Evolutionary conservation across 2,797 vertebrate species (phyloP).

Genomic region (Paratrypauchen microcephalus): DNA sequence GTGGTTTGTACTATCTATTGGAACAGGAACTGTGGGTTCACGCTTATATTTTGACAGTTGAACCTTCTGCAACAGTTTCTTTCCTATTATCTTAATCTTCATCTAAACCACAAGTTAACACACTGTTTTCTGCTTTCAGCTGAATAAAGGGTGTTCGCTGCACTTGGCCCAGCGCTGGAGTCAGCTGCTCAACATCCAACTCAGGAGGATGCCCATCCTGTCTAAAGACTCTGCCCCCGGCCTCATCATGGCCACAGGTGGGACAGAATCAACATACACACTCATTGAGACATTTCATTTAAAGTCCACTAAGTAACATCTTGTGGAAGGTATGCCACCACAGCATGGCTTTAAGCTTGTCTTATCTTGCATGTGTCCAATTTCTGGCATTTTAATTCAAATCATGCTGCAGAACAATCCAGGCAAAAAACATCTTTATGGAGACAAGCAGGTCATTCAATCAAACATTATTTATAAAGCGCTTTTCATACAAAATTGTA

Average conservation of each 20-base stretch:
- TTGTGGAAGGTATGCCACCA: too few species aligned
- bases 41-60: neutral
- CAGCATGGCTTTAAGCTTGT: too few species aligned
- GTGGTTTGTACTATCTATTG: neutral
- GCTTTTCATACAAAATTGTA: too few species aligned
- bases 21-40: constrained; percentile 11
- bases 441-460: too few species aligned
- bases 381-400: too few species aligned
- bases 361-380: too few species aligned
- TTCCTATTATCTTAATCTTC: neutral
- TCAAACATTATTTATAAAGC: too few species aligned
- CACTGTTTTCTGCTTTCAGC: constrained; percentile 59
- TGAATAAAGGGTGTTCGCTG: constrained; percentile 90
- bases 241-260: constrained; percentile 94
- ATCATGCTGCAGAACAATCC: too few species aligned
- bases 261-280: neutral
- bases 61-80: neutral
- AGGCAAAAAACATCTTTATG: too few species aligned
- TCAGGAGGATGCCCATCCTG: constrained; percentile 91
- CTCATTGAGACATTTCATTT: neutral
- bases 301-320: neutral
- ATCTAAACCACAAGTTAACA: neutral
- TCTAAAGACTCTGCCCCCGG: constrained; percentile 96
- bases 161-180: constrained; percentile 95
- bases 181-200: constrained; percentile 93